Percentiles rank a stretch among this genome's conserved stretches.
Conservation (phyloP, 2,113 vertebrate species). For the Entelurus aequoreus region DNA sequence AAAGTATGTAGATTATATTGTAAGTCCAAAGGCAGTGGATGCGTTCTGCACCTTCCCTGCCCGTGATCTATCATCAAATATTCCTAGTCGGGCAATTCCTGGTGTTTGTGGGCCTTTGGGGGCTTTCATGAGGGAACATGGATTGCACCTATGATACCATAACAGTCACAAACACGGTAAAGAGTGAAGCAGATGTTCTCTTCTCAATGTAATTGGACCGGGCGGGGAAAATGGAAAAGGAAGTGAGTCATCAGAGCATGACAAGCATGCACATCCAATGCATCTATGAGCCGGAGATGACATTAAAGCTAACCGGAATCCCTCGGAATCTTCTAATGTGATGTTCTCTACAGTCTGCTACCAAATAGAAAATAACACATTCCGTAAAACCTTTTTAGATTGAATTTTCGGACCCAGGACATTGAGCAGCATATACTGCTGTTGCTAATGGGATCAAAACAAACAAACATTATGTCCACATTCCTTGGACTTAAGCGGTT, state of each 20-base stretch:
- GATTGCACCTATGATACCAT: constrained; percentile 10
- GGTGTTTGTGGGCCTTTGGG: not conserved
- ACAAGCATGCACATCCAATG: constrained; percentile 1
- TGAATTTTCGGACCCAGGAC: too few relatives aligned
- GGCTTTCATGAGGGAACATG: constrained; percentile 1
- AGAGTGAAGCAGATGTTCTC: constrained; percentile 4
- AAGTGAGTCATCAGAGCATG: constrained; percentile 4
- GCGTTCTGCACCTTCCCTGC: not conserved
- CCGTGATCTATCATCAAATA: not conserved
- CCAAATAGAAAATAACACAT: not conserved
- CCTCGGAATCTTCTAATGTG: not conserved
- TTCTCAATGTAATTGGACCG: constrained; percentile 3
- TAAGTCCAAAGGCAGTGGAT: not conserved
- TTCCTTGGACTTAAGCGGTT: too few relatives aligned
- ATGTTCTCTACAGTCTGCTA: not conserved
- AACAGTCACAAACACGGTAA: not conserved
- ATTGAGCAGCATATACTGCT: too few relatives aligned
- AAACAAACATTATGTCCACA: too few relatives aligned
- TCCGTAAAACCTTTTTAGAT: too few relatives aligned
- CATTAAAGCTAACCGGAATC: not conserved
- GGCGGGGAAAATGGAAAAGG: not conserved
- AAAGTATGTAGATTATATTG: not conserved
- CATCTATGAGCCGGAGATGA: constrained; percentile 1
- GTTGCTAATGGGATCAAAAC: too few relatives aligned
- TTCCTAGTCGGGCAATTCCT: not conserved